phyloP scores from a whole-genome alignment of 2,888 invertebrate genomes.

The Cybosia mesomella region DNA sequence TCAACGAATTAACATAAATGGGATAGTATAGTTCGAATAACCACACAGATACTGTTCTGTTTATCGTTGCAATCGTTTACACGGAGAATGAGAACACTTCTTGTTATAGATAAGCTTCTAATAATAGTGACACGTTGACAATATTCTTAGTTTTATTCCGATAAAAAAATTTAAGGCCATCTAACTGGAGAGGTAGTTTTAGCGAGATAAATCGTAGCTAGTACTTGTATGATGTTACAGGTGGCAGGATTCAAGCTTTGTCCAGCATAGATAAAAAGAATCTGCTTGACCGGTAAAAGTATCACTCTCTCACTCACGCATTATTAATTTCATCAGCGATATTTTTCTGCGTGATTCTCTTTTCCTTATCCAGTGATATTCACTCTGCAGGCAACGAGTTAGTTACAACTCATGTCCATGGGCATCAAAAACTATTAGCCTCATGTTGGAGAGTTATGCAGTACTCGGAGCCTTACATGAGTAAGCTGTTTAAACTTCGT shows the following conservation, averaged over 20 bases:
- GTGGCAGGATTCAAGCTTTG: too few relatives aligned
- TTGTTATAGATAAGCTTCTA: neutral
- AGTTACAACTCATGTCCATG: neutral
- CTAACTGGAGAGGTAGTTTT: too few relatives aligned
- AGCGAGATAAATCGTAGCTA: too few relatives aligned
- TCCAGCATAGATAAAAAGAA: neutral
- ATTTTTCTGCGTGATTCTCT: too few relatives aligned
- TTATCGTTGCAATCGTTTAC: slow-evolving; percentile 36
- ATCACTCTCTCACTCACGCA: neutral
- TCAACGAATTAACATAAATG: slow-evolving; percentile 22
- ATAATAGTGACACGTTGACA: neutral
- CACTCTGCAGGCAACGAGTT: neutral
- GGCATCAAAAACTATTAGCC: neutral
- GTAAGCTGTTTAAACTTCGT: neutral
- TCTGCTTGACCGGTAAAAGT: neutral
- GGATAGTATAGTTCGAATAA: slow-evolving; percentile 14
- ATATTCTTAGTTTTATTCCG: neutral
- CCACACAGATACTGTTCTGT: slow-evolving; percentile 25
- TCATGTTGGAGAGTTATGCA: neutral
- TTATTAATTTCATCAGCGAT: too few relatives aligned
- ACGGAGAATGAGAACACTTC: slow-evolving; percentile 12
- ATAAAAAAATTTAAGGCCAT: neutral
- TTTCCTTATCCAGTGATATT: too few relatives aligned
- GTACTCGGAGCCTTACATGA: neutral
- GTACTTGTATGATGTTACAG: too few relatives aligned